Percentiles rank a stretch among this genome's conserved stretches.
These are phyloP conservation scores for Coluber constrictor DNA, from an alignment of 2,797 vertebrate genomes.

Conservation along the genomic window DNA sequence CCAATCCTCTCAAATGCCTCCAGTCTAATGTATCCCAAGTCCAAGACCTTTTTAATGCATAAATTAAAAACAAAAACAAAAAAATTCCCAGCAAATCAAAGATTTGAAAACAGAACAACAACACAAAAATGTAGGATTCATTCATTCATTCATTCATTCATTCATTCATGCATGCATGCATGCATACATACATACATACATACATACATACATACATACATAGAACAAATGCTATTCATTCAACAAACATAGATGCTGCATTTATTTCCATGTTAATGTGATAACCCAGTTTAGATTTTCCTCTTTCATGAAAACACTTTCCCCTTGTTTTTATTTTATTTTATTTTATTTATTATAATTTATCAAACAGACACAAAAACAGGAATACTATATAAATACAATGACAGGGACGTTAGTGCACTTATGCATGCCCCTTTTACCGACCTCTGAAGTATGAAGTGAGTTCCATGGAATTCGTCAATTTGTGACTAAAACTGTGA, in stretches of 20 bases:
- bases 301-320: background rate
- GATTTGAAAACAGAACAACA: conserved; percentile 6
- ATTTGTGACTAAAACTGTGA: too few species aligned
- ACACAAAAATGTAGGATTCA: background rate
- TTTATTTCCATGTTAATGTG: background rate
- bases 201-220: background rate
- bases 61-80: conserved; percentile 3
- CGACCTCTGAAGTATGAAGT: too few species aligned
- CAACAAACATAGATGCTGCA: background rate
- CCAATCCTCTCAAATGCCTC: conserved; percentile 37
- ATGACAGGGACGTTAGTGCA: too few species aligned
- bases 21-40: conserved; percentile 31
- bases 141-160: background rate
- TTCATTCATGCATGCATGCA: background rate
- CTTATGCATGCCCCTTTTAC: too few species aligned
- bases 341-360: too few species aligned
- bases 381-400: too few species aligned
- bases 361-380: too few species aligned
- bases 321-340: too few species aligned
- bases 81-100: background rate
- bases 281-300: background rate
- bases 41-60: conserved; percentile 2
- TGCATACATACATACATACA: background rate
- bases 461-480: too few species aligned
- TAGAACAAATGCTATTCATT: background rate